Evolutionary conservation across 1,140 invertebrate species (phyloP).

Genomic region (Eueides isabella): DNA sequence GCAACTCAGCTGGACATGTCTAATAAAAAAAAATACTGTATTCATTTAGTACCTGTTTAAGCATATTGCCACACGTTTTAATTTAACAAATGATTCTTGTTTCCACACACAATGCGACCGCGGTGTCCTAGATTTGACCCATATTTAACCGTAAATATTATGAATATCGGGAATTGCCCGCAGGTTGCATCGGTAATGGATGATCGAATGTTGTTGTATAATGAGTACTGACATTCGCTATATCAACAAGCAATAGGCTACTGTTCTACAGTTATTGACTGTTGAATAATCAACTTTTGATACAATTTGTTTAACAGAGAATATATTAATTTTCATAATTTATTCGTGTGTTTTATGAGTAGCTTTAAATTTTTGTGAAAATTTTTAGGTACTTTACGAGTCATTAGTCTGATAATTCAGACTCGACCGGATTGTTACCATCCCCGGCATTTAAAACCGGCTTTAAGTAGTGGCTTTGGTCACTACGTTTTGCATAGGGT

Average conservation of each 20-base stretch:
- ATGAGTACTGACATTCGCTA: conserved; percentile 2
- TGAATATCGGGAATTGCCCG: conserved; percentile 2
- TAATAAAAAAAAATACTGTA: no score
- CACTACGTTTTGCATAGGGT: no score
- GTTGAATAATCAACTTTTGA: conserved; percentile 1
- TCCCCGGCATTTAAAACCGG: no score
- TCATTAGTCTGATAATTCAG: no score
- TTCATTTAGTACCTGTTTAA: no score
- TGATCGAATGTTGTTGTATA: conserved; percentile 2
- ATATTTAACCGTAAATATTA: conserved; percentile 6
- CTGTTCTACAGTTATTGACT: not conserved
- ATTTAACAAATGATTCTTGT: not conserved
- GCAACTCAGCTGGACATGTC: no score
- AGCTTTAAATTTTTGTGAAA: not conserved
- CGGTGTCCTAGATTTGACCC: not conserved
- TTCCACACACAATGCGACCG: not conserved
- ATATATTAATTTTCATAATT: not conserved
- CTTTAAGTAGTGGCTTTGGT: no score
- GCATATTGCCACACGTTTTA: not conserved
- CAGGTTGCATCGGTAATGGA: not conserved
- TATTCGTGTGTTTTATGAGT: not conserved
- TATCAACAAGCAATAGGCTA: not conserved
- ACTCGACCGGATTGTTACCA: no score
- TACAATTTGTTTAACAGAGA: not conserved
- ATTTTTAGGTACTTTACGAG: no score